Percentiles rank a stretch among this genome's conserved stretches.
Conservation (phyloP, 2,113 vertebrate species). For the Fregetta grallaria region DNA sequence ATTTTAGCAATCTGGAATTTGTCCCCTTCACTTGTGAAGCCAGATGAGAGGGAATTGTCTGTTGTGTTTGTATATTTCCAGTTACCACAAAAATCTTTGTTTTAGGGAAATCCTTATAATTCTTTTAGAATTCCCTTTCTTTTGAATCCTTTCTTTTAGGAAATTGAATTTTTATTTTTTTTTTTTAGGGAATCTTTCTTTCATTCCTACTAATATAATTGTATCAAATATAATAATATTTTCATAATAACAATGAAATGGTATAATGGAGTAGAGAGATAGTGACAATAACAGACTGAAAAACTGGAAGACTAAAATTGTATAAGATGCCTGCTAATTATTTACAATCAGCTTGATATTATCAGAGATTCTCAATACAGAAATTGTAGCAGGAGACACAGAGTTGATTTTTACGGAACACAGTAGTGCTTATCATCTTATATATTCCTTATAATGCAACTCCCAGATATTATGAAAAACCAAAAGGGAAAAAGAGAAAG, state of each 20-base stretch:
- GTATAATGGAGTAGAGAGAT: neutral
- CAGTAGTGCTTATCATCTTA: neutral
- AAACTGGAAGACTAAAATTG: neutral
- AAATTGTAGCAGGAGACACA: neutral
- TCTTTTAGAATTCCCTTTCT: neutral
- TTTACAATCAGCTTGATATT: neutral
- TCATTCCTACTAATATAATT: neutral
- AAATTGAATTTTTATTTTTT: neutral
- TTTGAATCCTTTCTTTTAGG: neutral
- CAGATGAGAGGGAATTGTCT: neutral
- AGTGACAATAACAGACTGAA: neutral
- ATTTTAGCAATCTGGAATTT: conserved; percentile 24
- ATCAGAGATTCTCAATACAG: neutral
- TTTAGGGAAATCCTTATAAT: neutral
- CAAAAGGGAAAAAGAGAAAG: neutral
- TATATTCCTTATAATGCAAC: neutral
- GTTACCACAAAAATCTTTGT: neutral
- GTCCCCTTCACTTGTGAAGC: neutral
- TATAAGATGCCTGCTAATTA: neutral
- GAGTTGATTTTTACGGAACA: neutral
- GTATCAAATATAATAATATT: neutral
- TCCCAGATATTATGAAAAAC: neutral
- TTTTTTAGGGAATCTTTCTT: neutral
- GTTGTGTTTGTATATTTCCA: neutral
- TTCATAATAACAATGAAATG: neutral